Conservation (phyloP, 2,888 invertebrate genomes). For the Megaustenia siamemsis region DNA sequence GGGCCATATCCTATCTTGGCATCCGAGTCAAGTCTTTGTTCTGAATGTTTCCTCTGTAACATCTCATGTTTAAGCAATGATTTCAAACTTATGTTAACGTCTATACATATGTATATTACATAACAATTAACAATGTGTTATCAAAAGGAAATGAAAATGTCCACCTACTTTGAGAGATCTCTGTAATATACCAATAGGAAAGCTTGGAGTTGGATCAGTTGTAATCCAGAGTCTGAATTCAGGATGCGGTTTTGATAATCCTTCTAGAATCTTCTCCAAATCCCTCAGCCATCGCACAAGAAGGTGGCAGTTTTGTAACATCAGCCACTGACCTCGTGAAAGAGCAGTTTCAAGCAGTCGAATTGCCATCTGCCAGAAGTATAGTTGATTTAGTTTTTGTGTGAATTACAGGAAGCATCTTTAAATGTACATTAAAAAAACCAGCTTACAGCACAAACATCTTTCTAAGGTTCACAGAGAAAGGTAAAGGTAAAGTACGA, state of each 20-base stretch:
- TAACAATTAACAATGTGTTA: no score
- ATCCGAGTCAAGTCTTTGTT: no score
- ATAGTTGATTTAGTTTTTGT: not conserved
- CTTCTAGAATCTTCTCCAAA: constrained; percentile 90
- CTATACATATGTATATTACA: no score
- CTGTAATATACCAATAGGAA: constrained; percentile 93
- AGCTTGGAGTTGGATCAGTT: constrained; percentile 90
- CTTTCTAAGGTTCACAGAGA: no score
- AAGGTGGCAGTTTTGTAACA: constrained; percentile 94
- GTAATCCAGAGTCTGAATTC: constrained; percentile 95
- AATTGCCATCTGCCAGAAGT: constrained; percentile 84
- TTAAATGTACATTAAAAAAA: no score
- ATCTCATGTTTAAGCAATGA: no score
- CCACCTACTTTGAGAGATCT: constrained; percentile 86
- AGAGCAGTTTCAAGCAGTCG: constrained; percentile 75
- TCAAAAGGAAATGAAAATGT: not conserved
- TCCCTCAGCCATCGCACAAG: constrained; percentile 88
- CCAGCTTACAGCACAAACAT: no score
- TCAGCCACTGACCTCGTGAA: constrained; percentile 89
- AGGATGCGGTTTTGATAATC: constrained; percentile 89
- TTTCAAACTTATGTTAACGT: no score
- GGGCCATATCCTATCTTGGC: no score
- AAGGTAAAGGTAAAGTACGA: no score
- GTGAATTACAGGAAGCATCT: no score
- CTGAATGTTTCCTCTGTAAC: no score